Evolutionary conservation across 2,797 vertebrate genomes (phyloP).

Genomic region (Cuculus canorus): DNA sequence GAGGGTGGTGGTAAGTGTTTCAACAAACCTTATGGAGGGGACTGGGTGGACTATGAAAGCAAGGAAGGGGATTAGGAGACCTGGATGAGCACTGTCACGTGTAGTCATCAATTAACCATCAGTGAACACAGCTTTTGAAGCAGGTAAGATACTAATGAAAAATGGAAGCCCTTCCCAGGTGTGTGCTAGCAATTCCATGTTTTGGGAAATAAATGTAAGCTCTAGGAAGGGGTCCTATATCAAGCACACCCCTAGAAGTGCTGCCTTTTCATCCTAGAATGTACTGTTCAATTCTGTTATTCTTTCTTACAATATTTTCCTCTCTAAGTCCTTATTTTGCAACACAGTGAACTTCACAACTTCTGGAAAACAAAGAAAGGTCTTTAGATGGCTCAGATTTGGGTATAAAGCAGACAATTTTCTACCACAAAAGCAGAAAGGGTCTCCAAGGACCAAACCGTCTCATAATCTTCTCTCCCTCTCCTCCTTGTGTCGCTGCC

Average conservation of each 20-base stretch:
- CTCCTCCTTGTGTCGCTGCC: not conserved
- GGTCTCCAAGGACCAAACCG: not conserved
- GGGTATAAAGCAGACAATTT: not conserved
- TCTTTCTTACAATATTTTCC: not conserved
- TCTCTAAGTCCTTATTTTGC: not conserved
- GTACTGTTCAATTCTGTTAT: not conserved
- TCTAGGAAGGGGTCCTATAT: not conserved
- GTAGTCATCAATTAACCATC: not conserved
- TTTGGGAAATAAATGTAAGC: not conserved
- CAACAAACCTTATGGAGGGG: not conserved
- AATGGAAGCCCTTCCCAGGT: not conserved
- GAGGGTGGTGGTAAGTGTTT: not conserved
- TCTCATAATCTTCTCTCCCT: not conserved
- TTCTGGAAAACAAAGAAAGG: not conserved
- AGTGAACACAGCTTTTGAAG: not conserved
- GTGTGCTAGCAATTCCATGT: not conserved
- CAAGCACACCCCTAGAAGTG: not conserved
- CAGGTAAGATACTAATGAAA: not conserved
- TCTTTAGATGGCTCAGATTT: not conserved
- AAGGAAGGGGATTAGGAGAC: not conserved
- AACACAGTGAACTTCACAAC: not conserved
- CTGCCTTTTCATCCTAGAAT: not conserved
- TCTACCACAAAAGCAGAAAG: not conserved
- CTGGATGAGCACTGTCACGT: rapidly evolving
- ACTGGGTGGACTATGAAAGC: not conserved